Conservation (phyloP, 2,113 vertebrate genomes). For the Bubo blakistoni region DNA sequence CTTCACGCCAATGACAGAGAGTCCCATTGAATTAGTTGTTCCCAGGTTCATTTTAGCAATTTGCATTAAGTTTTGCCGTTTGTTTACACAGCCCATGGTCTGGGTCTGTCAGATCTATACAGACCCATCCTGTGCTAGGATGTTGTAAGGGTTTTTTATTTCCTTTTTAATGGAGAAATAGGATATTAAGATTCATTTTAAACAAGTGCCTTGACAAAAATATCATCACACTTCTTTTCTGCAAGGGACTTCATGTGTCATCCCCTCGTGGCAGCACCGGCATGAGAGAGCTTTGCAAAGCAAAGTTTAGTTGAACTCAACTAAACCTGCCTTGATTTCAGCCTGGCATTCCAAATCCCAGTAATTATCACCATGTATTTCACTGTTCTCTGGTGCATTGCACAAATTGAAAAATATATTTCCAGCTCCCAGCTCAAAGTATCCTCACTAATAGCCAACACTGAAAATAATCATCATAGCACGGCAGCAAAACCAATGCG, state of each 20-base stretch:
- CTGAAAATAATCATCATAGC: neutral
- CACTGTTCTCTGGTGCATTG: neutral
- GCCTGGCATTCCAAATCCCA: neutral
- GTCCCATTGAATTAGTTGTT: constrained; percentile 41
- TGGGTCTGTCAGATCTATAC: neutral
- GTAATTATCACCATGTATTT: accelerated
- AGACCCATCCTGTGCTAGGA: neutral
- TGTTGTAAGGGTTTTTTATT: no score
- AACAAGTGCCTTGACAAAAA: neutral
- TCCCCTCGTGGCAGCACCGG: neutral
- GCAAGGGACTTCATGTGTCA: neutral
- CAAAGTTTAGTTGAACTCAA: neutral
- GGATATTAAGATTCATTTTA: neutral
- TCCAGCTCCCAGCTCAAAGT: neutral
- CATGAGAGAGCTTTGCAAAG: neutral
- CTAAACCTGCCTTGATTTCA: neutral
- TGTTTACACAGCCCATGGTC: neutral
- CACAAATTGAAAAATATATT: neutral
- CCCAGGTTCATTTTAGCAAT: neutral
- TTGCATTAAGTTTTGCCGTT: neutral
- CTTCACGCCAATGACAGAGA: neutral
- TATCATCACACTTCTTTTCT: neutral
- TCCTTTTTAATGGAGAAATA: neutral
- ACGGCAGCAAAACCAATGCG: neutral
- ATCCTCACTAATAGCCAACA: neutral